Evolutionary conservation across 2,888 invertebrate species (phyloP), one percentile per base, ranked within the genome.

Genomic region (Drosophila setosimentum): DNA sequence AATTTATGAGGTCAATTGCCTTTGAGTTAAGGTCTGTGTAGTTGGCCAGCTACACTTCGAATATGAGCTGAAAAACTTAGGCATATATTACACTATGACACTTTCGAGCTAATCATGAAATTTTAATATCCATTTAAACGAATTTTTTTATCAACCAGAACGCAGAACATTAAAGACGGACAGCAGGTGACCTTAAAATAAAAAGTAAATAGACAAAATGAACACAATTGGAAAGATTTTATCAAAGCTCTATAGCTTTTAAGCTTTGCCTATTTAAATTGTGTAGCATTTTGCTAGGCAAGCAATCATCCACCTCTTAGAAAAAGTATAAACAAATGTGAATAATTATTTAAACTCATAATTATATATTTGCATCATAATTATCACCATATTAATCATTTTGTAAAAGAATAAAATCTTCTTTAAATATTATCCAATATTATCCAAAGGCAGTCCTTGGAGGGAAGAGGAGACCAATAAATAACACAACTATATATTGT

Each of bases 1-100:
- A 75, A 87, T 87, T 89, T 89, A 87, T 89, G 87, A 80, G 87
- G 83, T 87, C 87, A 83, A 76, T 24, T 78, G 87, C 78, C 83
- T 27, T 33, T 40, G 63, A 18, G n/a, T n/a, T n/a, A 40, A 40
- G 11, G 27, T 48, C 37, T n/a, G 57, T 21, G 49, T 45, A 76
- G 32, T 35, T 48, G 61, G 53, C 58, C 58, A n/a, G 33, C 65
- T 18, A n/a, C 45, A 24, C 5, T 42, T 29, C 53, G 37, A 62
- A 58, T 54, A 35, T 54, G 45, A 33, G 18, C n/a, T 24, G 13
- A 40, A 50, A 29, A 27, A n/a, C 29, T 29, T 13, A 37, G 37
- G 37, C 37, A 30, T 40, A 53, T 54, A 61, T 24, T 21, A 40
- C n/a, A n/a, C n/a, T n/a, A n/a, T n/a, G n/a, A n/a, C 10, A 10